Evolutionary conservation across 2,113 vertebrate species (phyloP).

Genomic region (Natator depressus): DNA sequence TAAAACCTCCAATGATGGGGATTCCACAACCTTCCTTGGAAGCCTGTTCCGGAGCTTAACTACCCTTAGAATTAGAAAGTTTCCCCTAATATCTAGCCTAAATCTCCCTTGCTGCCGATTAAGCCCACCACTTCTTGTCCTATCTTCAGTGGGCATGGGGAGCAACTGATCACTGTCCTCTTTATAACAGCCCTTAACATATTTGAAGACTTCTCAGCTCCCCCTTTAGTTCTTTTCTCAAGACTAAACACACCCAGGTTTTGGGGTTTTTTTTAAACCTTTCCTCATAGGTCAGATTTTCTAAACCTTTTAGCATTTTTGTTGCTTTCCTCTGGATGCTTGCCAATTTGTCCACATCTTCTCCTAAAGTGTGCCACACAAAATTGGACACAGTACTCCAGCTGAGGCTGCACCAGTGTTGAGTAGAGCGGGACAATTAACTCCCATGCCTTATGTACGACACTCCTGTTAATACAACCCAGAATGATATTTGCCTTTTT

Average conservation of each 20-base stretch:
- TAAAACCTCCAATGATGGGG: neutral
- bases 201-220: neutral
- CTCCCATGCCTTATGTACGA: too few relatives aligned
- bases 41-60: neutral
- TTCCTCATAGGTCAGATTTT: neutral
- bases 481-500: too few relatives aligned
- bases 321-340: neutral
- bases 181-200: neutral
- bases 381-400: too few relatives aligned
- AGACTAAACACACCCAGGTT: neutral
- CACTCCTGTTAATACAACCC: too few relatives aligned
- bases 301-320: neutral
- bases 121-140: neutral
- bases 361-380: neutral
- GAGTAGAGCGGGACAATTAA: too few relatives aligned
- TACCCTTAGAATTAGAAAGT: neutral
- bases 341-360: neutral
- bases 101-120: neutral
- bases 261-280: neutral
- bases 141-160: neutral
- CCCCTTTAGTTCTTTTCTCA: neutral
- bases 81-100: neutral
- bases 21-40: neutral
- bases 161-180: neutral
- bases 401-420: too few relatives aligned